A percentile compares a stretch with the other conserved stretches of the same genome.
These are phyloP conservation scores for Heteropelma amictum DNA, from an alignment of 2,888 invertebrate genomes.

Conservation along the genomic window DNA sequence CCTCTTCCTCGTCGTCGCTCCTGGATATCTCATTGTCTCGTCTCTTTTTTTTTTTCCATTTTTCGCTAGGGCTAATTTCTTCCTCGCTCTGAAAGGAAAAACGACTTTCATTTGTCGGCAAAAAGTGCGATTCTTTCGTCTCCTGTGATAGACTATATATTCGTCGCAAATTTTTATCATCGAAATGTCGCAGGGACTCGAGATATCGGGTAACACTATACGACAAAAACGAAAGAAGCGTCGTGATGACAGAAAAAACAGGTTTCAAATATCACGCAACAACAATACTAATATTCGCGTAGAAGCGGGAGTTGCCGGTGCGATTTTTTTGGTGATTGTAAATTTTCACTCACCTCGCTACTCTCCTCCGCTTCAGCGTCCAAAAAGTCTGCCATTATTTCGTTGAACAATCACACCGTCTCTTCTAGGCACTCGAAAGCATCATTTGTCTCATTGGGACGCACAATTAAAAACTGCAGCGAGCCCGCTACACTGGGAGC, in stretches of 20 bases:
- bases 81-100: constrained; percentile 82
- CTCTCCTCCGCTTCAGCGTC: constrained; percentile 67
- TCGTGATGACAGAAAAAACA: too few species aligned
- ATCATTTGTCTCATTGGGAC: background rate
- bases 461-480: too few species aligned
- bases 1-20: constrained; percentile 94
- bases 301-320: background rate
- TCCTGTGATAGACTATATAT: too few species aligned
- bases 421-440: background rate
- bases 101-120: background rate
- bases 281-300: background rate
- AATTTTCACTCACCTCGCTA: constrained; percentile 60
- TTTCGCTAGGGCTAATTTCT: constrained; percentile 78
- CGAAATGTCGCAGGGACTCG: background rate
- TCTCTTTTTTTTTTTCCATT: constrained; percentile 86
- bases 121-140: background rate
- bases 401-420: too few species aligned
- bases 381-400: constrained; percentile 60
- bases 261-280: background rate
- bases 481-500: too few species aligned
- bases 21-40: constrained; percentile 88
- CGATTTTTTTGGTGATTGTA: background rate
- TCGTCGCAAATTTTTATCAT: background rate
- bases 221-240: too few species aligned
- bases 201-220: too few species aligned